Percentiles rank a stretch among this genome's conserved stretches.
Evolutionary conservation across 2,113 vertebrate genomes (phyloP).

Genomic region (Corythornis vintsioides): DNA sequence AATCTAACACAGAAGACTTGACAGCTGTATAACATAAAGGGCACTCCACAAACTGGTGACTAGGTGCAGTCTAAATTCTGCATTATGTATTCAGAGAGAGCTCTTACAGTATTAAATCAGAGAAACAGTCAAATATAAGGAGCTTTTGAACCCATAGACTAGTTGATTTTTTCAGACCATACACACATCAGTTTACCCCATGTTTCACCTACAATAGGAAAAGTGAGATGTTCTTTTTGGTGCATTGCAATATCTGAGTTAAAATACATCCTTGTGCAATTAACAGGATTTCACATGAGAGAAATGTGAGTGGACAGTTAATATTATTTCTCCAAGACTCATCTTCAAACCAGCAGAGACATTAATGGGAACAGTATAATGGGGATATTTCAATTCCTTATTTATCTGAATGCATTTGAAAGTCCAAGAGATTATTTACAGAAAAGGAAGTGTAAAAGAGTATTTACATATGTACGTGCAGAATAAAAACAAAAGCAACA

Average conservation of each 20-base stretch:
- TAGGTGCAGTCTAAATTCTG: not conserved
- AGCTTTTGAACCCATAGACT: not conserved
- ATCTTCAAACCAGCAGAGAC: not conserved
- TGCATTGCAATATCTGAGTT: not conserved
- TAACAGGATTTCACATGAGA: not conserved
- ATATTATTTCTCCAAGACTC: not conserved
- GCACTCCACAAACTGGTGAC: not conserved
- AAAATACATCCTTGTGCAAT: not conserved
- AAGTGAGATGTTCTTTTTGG: not conserved
- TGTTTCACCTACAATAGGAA: not conserved
- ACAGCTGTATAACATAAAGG: constrained; percentile 24
- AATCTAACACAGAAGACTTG: constrained; percentile 43
- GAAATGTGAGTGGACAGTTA: not conserved
- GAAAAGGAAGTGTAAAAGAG: not conserved
- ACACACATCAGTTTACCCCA: not conserved
- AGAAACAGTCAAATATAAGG: not conserved
- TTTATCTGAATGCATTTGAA: not conserved
- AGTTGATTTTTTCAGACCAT: not conserved
- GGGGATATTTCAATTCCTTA: not conserved
- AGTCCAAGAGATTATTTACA: not conserved
- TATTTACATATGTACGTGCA: not conserved
- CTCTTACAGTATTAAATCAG: not conserved
- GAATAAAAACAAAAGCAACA: not conserved
- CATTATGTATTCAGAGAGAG: not conserved
- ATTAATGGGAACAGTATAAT: not conserved